Evolutionary conservation across 2,797 vertebrate species (phyloP), one percentile per base, ranked within the genome.

Genomic region (Lepus townsendii): DNA sequence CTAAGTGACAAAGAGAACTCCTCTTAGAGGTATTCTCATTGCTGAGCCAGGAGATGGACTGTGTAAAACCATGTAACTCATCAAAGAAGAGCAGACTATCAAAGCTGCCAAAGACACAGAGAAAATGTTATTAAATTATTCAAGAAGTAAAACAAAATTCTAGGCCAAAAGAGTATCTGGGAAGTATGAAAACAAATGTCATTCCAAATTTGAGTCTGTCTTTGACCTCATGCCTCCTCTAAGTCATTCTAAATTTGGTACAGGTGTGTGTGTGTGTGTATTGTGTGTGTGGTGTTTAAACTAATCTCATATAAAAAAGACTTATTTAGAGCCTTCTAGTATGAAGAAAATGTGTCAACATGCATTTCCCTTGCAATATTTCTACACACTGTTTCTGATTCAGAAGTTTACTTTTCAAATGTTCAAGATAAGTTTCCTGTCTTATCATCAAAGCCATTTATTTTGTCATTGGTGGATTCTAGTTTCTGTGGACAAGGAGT

Each of bases 11-110:
- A 77, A 10, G 35, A 35, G 71, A 27, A 20, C 13, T 10, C 0
- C 0, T 3, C 0, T 0, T 22, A 5, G 1, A 1, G 30, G 20
- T 14, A 0, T 27, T 62, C 32, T 71, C 71, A 7, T 16, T 24
- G 47, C 38, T 3, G 26, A 5, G 11, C 35, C 30, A 42, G 83
- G 20, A 35, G 27, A 71, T 38, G 84, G 38, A 63, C 47, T 76
- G 50, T 50, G 54, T 6, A 9, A 69, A 82, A 76, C 60, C 52
- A 73, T 10, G 32, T 3, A 52, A 13, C 24, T 80, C 80, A 30
- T 35, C 57, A 77, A 50, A 72, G 68, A 63, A 52, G 50, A 72
- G 3, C 60, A 77, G 71, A 35, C 50, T 13, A 52, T 50, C 69
- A 47, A 50, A 72, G 73, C 16, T 26, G 4, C 27, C 63, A 26